A percentile compares a stretch with the other conserved stretches of the same genome.
Conservation (phyloP, 2,113 vertebrate genomes). For the Hepsetus odoe region DNA sequence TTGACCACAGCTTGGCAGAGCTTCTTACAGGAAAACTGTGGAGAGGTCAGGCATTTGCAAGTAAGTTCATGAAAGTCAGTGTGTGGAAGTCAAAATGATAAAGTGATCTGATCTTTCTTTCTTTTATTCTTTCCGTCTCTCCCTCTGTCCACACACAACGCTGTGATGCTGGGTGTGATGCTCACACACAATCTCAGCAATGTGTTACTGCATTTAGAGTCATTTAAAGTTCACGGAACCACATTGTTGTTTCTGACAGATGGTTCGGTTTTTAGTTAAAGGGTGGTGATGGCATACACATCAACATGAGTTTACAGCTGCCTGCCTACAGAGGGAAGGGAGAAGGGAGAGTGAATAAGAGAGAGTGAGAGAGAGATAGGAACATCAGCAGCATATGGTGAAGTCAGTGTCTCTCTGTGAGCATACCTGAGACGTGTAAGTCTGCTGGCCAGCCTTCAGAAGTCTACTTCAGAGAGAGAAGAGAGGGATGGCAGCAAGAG, state of each 20-base stretch:
- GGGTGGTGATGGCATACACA: constrained; percentile 47
- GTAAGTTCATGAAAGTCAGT: too few species aligned
- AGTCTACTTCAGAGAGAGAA: constrained; percentile 54
- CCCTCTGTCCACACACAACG: too few species aligned
- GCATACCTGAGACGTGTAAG: constrained; percentile 48
- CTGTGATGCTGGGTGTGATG: too few species aligned
- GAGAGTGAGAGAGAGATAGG: constrained; percentile 59
- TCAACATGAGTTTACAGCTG: constrained; percentile 52
- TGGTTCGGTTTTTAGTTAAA: constrained; percentile 72
- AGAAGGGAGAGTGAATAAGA: constrained; percentile 59
- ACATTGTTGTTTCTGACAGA: constrained; percentile 63
- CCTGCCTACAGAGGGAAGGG: constrained; percentile 53
- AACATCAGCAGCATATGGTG: constrained; percentile 64
- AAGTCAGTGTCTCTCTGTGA: constrained; percentile 58
- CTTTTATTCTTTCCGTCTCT: too few species aligned
- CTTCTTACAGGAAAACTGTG: too few species aligned
- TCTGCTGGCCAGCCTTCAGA: constrained; percentile 63
- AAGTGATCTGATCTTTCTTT: too few species aligned
- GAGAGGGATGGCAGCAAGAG: neutral
- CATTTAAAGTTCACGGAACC: neutral
- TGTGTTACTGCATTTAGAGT: neutral
- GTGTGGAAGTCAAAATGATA: too few species aligned
- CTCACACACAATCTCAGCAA: neutral
- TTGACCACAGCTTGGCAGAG: too few species aligned
- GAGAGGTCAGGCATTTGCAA: too few species aligned